A percentile compares a stretch with the other conserved stretches of the same genome.
Conservation (phyloP, 2,888 invertebrate genomes). For the Pachliopta kotzebuea region DNA sequence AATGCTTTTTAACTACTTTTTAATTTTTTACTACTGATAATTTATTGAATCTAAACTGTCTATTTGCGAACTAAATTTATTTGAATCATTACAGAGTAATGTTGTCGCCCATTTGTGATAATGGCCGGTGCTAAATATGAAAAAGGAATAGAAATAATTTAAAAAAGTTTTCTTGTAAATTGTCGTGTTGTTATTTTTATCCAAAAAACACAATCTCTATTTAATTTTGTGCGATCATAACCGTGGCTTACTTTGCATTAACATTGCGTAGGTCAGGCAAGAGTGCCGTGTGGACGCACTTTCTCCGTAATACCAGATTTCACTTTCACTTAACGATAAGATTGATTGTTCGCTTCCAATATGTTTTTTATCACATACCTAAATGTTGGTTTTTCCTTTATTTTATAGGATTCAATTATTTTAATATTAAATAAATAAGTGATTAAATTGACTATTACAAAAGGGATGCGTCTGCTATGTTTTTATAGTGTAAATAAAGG, state of each 20-base stretch:
- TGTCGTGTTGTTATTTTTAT: neutral
- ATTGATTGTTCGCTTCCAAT: slow-evolving; percentile 36
- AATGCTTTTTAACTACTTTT: neutral
- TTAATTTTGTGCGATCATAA: slow-evolving; percentile 35
- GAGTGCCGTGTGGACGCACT: slow-evolving; percentile 47
- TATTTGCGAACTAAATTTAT: too few species aligned
- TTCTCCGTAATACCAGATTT: slow-evolving; percentile 57
- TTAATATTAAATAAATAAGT: too few species aligned
- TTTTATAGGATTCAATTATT: neutral
- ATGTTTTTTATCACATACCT: slow-evolving; percentile 9
- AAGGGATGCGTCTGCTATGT: too few species aligned
- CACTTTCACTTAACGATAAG: slow-evolving; percentile 57
- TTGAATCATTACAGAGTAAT: too few species aligned
- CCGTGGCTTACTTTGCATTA: slow-evolving; percentile 60
- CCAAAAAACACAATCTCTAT: slow-evolving; percentile 17
- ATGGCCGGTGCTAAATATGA: too few species aligned
- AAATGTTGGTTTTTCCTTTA: neutral
- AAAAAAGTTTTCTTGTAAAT: neutral
- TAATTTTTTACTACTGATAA: neutral
- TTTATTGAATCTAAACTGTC: too few species aligned
- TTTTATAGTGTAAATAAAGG: too few species aligned
- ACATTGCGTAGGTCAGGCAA: slow-evolving; percentile 74
- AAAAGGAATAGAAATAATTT: neutral
- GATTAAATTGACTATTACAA: too few species aligned
- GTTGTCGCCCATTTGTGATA: too few species aligned